Base-by-base conservation (phyloP, 2,797 vertebrate species). In the Gadopsis bispinosus region DNA sequence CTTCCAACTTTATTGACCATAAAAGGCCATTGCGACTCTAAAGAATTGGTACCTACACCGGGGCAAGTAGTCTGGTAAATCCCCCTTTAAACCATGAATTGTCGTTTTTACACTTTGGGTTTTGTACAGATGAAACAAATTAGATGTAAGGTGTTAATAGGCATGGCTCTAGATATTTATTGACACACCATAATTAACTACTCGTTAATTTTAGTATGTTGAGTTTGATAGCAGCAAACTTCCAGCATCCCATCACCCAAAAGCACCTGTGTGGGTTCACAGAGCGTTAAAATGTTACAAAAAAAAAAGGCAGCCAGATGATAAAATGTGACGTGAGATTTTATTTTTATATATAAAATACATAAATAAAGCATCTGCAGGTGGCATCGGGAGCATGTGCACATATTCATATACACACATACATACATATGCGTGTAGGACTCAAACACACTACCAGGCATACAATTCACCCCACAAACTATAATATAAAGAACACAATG, bases 331-430 rank as follows among this genome's bases (percentile, higher is more conserved):
- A 71, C 59, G 84, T 91, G 88, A 92, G 79, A 80, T 88, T 95
- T 94, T 94, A 92, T 92, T 95, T 94, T 90, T 80, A 93, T 96
- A 95, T 89, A 95, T 89, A 96, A 96, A 95, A 96, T 95, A 94
- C 93, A 95, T 96, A 95, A 96, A 96, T 95, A 96, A 91, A 95
- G 93, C 92, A 94, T 95, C 90, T 95, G 93, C 91, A 92, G 79
- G 92, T 94, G 94, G 86, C 79, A 84, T 89, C 81, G 79, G 87
- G 74, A 91, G 91, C 88, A 86, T 90, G 91, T 91, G 91, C 91
- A 92, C 86, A 82, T 79, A 83, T 81, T 91, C 85, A 83, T 72
- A 89, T 70, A 83, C 73, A 84, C 81, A 91, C 76, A 73, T 50
- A 51, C 76, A 73, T 50, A 51, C 33, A 59, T 29, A 22, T 53